Evolutionary conservation across 2,113 vertebrate genomes (phyloP).

Genomic region (Chloropsis hardwickii): DNA sequence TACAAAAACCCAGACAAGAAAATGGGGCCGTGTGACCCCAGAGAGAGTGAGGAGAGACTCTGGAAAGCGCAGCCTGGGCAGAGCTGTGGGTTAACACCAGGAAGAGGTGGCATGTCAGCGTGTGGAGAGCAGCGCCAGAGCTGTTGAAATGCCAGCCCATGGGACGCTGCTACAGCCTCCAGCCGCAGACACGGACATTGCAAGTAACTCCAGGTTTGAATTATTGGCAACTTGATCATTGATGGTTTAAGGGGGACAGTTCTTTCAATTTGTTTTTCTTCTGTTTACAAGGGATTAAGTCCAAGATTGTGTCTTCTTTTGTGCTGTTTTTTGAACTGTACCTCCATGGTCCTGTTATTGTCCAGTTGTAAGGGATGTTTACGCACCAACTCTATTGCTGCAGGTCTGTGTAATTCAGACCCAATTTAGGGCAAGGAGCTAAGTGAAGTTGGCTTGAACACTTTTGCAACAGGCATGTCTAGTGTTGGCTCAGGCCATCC

Average conservation of each 20-base stretch:
- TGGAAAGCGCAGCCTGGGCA: slow-evolving; percentile 35
- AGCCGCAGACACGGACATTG: neutral
- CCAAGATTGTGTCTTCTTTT: slow-evolving; percentile 50
- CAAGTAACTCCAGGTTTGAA: slow-evolving; percentile 50
- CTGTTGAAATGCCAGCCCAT: neutral
- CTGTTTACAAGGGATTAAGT: slow-evolving; percentile 47
- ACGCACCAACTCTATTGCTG: slow-evolving; percentile 65
- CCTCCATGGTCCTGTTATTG: slow-evolving; percentile 53
- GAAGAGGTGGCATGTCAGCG: neutral
- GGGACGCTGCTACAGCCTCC: slow-evolving; percentile 20
- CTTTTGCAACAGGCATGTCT: slow-evolving; percentile 44
- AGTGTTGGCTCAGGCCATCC: slow-evolving; percentile 40
- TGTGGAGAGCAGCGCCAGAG: neutral
- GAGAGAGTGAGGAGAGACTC: neutral
- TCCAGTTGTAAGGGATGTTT: slow-evolving; percentile 67
- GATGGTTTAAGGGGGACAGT: slow-evolving; percentile 50
- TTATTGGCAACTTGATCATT: slow-evolving; percentile 40
- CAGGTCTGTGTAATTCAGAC: slow-evolving; percentile 60
- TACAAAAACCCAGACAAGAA: slow-evolving; percentile 90
- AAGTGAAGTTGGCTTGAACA: slow-evolving; percentile 59
- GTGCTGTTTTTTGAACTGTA: slow-evolving; percentile 60
- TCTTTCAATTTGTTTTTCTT: slow-evolving; percentile 48
- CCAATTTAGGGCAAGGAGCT: slow-evolving; percentile 43
- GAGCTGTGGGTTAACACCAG: slow-evolving; percentile 41
- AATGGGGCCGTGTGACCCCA: slow-evolving; percentile 87